These are phyloP conservation scores for Leucophenga varia DNA, from an alignment of 1,140 invertebrate genomes.

Conservation along the genomic window DNA sequence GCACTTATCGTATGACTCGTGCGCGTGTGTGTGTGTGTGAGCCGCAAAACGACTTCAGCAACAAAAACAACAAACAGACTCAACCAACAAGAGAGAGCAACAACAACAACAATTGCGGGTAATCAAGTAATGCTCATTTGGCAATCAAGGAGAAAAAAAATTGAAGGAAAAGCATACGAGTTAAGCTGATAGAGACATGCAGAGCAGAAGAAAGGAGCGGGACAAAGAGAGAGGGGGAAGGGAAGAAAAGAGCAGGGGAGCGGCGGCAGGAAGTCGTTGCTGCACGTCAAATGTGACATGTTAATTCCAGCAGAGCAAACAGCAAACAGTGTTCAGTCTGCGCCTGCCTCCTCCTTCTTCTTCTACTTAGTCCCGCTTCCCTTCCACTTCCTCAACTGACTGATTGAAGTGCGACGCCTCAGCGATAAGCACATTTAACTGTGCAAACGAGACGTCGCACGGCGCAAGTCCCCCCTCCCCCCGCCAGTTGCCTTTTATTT, in stretches of 20 bases:
- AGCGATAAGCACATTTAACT: constrained; percentile 40
- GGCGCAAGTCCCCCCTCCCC: too few relatives aligned
- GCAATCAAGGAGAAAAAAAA: constrained; percentile 32
- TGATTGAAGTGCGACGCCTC: constrained; percentile 42
- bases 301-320: constrained; percentile 44
- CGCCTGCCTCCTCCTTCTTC: neutral
- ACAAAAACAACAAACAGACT: constrained; percentile 17
- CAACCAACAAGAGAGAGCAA: too few relatives aligned
- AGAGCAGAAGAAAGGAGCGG: too few relatives aligned
- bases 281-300: constrained; percentile 47
- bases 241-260: too few relatives aligned
- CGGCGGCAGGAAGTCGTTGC: too few relatives aligned
- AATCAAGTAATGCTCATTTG: constrained; percentile 52
- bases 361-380: too few relatives aligned
- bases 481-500: constrained; percentile 20
- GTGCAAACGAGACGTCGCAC: constrained; percentile 24
- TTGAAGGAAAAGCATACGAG: too few relatives aligned
- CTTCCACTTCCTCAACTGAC: constrained; percentile 3
- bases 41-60: constrained; percentile 23
- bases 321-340: constrained; percentile 23
- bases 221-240: too few relatives aligned
- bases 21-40: constrained; percentile 10
- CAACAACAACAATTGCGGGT: constrained; percentile 43
- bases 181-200: constrained; percentile 35
- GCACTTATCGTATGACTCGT: constrained; percentile 11